Evolutionary conservation across 2,113 vertebrate genomes (phyloP), one percentile per base, ranked within the genome.

Genomic region (Donacobius atricapilla): DNA sequence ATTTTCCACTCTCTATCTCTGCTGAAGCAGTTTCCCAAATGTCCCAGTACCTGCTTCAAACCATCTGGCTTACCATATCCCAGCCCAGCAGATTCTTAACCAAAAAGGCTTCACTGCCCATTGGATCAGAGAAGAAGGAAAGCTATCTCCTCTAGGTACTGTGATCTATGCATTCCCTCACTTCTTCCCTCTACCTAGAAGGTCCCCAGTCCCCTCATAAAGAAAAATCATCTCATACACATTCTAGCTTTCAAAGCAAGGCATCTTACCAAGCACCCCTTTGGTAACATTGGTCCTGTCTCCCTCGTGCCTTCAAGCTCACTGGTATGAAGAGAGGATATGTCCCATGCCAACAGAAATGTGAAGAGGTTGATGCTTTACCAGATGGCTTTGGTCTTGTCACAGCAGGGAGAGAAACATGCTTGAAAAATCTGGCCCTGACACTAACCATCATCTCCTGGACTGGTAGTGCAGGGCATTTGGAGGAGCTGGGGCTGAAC

Each of bases 211-310:
- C n/a, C 28, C 19, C 31, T 63, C 60, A 73, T 30, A 81, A 78
- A 42, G 20, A 83, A 73, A 91, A 92, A 39, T 18, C 40, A 66
- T 47, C 39, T 68, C 47, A 54, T 15, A 33, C 11, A 37, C 6
- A 84, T 60, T 25, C 37, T 64, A 87, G 42, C 12, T 89, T 63
- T 81, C 35, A 73, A 66, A 81, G 24, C n/a, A 83, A 37, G 10
- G 37, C 19, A 70, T 24, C 27, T 82, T 61, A 27, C 24, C 42
- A 58, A 19, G 14, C 47, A 37, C 33, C 20, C 44, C 56, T 77
- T 70, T 35, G 18, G 15, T 48, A 88, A 35, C 0, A 0, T 6
- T 11, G 6, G 24, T 63, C 37, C 24, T 30, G 5, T 13, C 45
- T 72, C 63, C 18, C 50, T 77, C 16, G 6, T 0, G 0, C 44